Conservation (phyloP, 1,140 invertebrate species). For the Solen grandis region DNA sequence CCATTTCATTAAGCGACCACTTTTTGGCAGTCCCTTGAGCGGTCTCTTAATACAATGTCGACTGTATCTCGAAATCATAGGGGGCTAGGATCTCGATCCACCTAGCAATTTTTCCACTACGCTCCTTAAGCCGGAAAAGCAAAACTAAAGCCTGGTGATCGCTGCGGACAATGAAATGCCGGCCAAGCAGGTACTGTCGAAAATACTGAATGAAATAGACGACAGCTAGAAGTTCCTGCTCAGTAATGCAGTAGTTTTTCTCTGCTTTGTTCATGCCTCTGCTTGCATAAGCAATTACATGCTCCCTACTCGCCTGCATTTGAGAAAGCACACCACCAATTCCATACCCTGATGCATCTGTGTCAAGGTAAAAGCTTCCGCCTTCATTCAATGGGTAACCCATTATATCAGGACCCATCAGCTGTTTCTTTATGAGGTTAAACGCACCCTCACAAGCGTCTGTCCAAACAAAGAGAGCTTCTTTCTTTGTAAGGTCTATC, state of each 20-base stretch:
- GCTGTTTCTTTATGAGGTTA: conserved; percentile 51
- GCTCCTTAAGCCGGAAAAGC: too few relatives aligned
- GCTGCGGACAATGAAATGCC: too few relatives aligned
- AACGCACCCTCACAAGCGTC: conserved; percentile 57
- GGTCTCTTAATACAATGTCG: conserved; percentile 56
- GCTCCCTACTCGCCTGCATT: conserved; percentile 57
- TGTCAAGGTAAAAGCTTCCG: too few relatives aligned
- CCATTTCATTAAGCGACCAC: conserved; percentile 7
- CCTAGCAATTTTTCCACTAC: too few relatives aligned
- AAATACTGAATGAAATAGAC: too few relatives aligned
- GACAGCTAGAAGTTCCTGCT: too few relatives aligned
- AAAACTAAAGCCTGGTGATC: too few relatives aligned
- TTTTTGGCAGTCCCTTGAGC: conserved; percentile 61
- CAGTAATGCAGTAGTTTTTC: too few relatives aligned
- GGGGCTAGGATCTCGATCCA: too few relatives aligned
- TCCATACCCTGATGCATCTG: too few relatives aligned
- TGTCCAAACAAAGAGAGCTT: too few relatives aligned
- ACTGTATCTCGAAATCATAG: conserved; percentile 45
- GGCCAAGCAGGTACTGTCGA: too few relatives aligned
- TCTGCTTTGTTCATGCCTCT: conserved; percentile 59
- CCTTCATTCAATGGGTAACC: conserved; percentile 33
- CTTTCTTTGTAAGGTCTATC: conserved; percentile 53
- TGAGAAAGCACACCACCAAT: conserved; percentile 73
- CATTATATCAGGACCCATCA: conserved; percentile 58
- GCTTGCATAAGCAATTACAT: conserved; percentile 60